These are phyloP conservation scores for Crossocerus cetratus DNA, from an alignment of 2,888 invertebrate genomes.

Conservation along the genomic window DNA sequence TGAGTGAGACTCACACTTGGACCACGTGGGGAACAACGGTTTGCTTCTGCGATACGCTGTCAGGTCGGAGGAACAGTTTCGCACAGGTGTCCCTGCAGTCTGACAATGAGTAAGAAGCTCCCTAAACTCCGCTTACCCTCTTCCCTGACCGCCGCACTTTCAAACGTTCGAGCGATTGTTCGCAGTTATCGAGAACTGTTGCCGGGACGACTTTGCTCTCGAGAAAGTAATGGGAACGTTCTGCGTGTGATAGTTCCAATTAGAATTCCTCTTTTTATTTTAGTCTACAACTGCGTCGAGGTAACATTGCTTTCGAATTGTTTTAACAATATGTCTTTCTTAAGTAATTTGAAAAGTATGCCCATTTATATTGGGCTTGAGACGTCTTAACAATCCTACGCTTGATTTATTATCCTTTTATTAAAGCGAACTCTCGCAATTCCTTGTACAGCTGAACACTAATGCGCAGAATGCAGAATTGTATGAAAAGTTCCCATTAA, in stretches of 20 bases:
- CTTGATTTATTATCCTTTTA: no score
- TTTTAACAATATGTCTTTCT: no score
- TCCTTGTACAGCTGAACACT: no score
- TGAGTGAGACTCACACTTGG: conserved; percentile 18
- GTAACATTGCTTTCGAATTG: no score
- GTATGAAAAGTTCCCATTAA: conserved; percentile 27
- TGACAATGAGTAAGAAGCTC: conserved; percentile 20
- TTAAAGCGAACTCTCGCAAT: no score
- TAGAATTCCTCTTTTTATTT: no score
- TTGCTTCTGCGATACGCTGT: conserved; percentile 5
- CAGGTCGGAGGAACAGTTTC: conserved; percentile 29
- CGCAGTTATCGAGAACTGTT: conserved; percentile 34
- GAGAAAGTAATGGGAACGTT: conserved; percentile 41
- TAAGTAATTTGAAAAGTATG: no score
- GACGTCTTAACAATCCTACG: no score
- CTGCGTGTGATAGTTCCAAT: neutral
- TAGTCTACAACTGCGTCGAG: no score
- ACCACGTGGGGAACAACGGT: conserved; percentile 38
- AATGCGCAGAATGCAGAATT: no score
- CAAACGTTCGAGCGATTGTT: conserved; percentile 47
- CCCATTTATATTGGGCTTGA: no score
- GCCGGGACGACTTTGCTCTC: conserved; percentile 29
- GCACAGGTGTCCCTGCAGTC: conserved; percentile 16
- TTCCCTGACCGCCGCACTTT: conserved; percentile 36
- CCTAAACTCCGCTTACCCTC: neutral